A percentile compares a stretch with the other conserved stretches of the same genome.
Evolutionary conservation across 2,113 vertebrate genomes (phyloP).

Genomic region (Poeciliopsis prolifica): DNA sequence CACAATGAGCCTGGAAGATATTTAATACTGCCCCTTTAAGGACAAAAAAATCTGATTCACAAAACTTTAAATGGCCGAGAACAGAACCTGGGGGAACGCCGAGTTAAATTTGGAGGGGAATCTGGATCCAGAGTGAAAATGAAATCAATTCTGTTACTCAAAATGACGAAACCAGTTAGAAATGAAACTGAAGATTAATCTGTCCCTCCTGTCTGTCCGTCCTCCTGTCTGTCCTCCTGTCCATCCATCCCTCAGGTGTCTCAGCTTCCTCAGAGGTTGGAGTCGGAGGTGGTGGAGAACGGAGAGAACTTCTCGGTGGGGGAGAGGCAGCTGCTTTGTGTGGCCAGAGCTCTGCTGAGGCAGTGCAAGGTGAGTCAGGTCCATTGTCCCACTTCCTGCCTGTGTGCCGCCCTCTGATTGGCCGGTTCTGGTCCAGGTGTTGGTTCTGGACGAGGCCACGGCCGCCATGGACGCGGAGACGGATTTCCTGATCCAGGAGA

Average conservation of each 20-base stretch:
- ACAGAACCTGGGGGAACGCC: not conserved
- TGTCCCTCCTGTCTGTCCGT: not conserved
- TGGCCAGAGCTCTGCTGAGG: constrained; percentile 88
- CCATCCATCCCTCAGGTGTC: constrained; percentile 76
- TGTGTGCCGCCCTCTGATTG: not conserved
- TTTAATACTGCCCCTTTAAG: too few species aligned
- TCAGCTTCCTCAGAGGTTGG: constrained; percentile 91
- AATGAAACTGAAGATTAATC: too few species aligned
- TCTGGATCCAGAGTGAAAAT: too few species aligned
- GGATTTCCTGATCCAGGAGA: constrained; percentile 91
- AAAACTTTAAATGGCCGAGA: not conserved
- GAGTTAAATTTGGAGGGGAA: too few species aligned
- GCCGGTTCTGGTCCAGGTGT: constrained; percentile 77
- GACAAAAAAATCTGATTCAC: not conserved
- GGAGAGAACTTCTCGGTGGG: constrained; percentile 95
- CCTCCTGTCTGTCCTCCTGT: too few species aligned
- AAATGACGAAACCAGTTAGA: too few species aligned
- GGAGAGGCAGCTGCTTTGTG: constrained; percentile 90
- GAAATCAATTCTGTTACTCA: not conserved
- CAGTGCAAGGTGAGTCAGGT: constrained; percentile 85
- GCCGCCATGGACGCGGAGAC: constrained; percentile 94
- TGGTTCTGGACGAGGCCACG: constrained; percentile 93
- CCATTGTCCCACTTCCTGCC: not conserved
- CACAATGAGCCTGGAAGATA: too few species aligned
- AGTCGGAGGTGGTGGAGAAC: constrained; percentile 93